phyloP scores from a whole-genome alignment of 2,797 vertebrate species.

The Anas acuta region DNA sequence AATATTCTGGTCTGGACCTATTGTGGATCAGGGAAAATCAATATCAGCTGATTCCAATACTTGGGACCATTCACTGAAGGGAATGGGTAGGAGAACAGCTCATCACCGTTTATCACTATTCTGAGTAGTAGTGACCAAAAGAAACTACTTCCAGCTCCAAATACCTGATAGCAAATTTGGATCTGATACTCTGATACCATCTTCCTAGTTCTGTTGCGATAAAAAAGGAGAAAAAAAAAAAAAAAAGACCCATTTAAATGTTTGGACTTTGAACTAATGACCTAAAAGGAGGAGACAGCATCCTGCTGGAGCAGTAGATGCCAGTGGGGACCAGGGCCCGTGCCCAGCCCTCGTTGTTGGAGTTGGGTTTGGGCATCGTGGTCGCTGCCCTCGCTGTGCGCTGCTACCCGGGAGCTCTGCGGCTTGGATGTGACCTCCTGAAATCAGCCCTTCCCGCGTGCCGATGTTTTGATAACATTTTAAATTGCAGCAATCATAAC shows the following conservation, averaged over 20 bases:
- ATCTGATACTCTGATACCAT: background rate
- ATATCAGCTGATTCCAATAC: slow-evolving; percentile 47
- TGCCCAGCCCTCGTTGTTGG: background rate
- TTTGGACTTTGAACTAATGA: background rate
- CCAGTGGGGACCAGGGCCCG: background rate
- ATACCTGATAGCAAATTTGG: background rate
- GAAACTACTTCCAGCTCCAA: background rate
- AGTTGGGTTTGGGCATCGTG: background rate
- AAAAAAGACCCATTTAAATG: background rate
- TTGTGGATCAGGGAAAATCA: slow-evolving; percentile 38
- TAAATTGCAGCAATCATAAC: background rate
- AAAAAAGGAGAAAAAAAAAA: background rate
- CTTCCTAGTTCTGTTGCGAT: background rate
- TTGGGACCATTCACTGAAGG: slow-evolving; percentile 49
- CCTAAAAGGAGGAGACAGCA: background rate
- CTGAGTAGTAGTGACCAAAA: background rate
- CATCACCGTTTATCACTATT: background rate
- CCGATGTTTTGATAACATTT: background rate
- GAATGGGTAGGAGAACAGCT: slow-evolving; percentile 19
- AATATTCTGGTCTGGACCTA: slow-evolving; percentile 66
- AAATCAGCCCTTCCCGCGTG: background rate
- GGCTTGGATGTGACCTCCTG: background rate
- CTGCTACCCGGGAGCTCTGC: background rate
- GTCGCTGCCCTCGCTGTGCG: accelerated
- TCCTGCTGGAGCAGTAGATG: background rate